Evolutionary conservation across 2,797 vertebrate species (phyloP).

Genomic region (Nyctibius grandis): DNA sequence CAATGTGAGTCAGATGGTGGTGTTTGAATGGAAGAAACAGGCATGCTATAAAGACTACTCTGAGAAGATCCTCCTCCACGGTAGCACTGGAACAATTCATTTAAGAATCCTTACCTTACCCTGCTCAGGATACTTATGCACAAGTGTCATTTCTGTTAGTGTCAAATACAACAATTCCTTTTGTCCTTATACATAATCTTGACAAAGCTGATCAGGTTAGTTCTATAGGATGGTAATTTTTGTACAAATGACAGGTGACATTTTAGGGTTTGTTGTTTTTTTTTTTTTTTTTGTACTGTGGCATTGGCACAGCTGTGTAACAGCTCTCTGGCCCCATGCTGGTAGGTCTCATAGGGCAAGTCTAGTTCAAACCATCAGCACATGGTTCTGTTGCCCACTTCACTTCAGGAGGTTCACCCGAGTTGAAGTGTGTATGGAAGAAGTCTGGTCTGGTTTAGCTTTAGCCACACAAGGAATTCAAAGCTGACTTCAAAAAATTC

Average conservation of each 20-base stretch:
- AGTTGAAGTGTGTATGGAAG: background rate
- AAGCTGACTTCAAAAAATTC: background rate
- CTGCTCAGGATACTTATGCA: background rate
- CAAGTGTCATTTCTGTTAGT: background rate
- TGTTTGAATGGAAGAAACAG: background rate
- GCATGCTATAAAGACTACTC: background rate
- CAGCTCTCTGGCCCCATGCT: background rate
- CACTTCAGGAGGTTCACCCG: background rate
- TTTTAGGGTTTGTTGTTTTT: background rate
- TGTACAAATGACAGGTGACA: background rate
- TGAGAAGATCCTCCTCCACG: background rate
- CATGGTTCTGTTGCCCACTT: rapidly evolving
- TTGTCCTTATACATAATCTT: background rate
- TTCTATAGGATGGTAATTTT: background rate
- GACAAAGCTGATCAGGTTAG: background rate
- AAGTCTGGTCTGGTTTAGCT: background rate
- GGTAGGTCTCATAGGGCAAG: background rate
- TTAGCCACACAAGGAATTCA: background rate
- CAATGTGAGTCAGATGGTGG: background rate
- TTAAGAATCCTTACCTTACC: background rate
- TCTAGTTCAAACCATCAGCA: background rate
- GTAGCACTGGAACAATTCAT: background rate
- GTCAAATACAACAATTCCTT: background rate
- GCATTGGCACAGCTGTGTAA: background rate
- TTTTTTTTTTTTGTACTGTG: background rate